Evolutionary conservation across 2,888 invertebrate species (phyloP), one percentile per base, ranked within the genome.

Genomic region (Mesorhabditis sp.): DNA sequence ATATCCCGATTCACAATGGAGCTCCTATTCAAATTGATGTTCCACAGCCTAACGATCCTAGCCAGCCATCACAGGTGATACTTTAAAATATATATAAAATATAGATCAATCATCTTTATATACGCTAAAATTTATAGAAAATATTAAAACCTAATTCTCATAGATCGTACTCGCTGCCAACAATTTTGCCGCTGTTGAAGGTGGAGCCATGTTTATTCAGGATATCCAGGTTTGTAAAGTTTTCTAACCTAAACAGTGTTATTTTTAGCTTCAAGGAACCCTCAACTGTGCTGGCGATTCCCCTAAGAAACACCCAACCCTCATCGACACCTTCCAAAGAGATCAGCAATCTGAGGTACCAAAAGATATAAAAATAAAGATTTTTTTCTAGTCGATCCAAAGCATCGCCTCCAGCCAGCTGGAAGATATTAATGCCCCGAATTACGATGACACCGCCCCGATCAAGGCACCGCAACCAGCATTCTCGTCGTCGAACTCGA

Each of bases 121-220:
- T n/a, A n/a, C 66, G 28, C 7, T 43, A 28, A 44, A 10, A 44
- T 44, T 2, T 44, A 44, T 45, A 13, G 15, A 43, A 62, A 5
- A 5, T 15, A 4, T 43, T 5, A 41, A 10, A 6, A 15, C 43
- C 42, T 65, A 67, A 10, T 28, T 58, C 6, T 44, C 70, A 62
- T 66, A 79, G 76, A 72, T 80, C 62, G 74, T 80, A 4, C 68
- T 81, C 61, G 71, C 75, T 42, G 81, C 78, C 41, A 77, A 81
- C 72, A 81, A 81, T 64, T 81, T 81, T 50, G 76, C 76, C 44
- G 77, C 76, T 0, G 70, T 72, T 4, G 76, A 76, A 66, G 81
- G 81, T 28, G 81, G 79, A 10, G 79, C 81, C 2, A 61, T 81
- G 7, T 81, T 79, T 68, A 65, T 81, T 4, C 81, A 81, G 68